These are phyloP conservation scores for Epinephelus awoara DNA, from an alignment of 2,797 vertebrate genomes.

Conservation along the genomic window DNA sequence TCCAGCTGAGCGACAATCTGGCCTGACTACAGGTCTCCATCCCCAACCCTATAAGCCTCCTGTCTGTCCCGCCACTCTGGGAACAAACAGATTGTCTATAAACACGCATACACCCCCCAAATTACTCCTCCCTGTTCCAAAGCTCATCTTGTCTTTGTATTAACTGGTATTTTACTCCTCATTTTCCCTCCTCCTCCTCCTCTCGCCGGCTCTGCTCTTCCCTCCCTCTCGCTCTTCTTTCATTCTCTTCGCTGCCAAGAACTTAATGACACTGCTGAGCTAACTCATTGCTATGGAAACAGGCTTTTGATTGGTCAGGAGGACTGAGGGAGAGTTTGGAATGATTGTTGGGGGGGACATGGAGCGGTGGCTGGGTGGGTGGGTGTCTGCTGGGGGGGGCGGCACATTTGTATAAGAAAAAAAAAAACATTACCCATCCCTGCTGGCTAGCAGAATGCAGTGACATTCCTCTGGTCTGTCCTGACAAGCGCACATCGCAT, in stretches of 20 bases:
- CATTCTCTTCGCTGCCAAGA: conserved; percentile 80
- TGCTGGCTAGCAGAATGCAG: conserved; percentile 44
- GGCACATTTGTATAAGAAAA: conserved; percentile 53
- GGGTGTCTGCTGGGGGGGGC: conserved; percentile 27
- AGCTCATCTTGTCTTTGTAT: conserved; percentile 50
- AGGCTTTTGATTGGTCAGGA: conserved; percentile 74
- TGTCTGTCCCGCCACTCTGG: conserved; percentile 11
- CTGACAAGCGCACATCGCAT: conserved; percentile 32
- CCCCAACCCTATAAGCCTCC: conserved; percentile 13
- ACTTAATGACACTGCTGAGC: conserved; percentile 81
- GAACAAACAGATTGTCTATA: conserved; percentile 18
- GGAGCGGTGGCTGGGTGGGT: conserved; percentile 49
- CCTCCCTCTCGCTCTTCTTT: conserved; percentile 71
- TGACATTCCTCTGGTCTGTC: conserved; percentile 48
- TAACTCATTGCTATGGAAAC: conserved; percentile 82
- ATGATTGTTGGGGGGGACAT: conserved; percentile 66
- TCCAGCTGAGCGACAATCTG: conserved; percentile 79
- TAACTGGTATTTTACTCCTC: conserved; percentile 63
- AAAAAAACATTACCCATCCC: conserved; percentile 28
- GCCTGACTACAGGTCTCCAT: conserved; percentile 58
- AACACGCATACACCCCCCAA: conserved; percentile 18
- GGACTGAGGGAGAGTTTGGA: conserved; percentile 67
- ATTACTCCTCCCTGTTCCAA: conserved; percentile 18
- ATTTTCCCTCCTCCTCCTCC: conserved; percentile 33
- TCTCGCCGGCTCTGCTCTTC: conserved; percentile 40